Base-by-base conservation (phyloP, 1,140 invertebrate genomes). In the Chelonus insularis region DNA sequence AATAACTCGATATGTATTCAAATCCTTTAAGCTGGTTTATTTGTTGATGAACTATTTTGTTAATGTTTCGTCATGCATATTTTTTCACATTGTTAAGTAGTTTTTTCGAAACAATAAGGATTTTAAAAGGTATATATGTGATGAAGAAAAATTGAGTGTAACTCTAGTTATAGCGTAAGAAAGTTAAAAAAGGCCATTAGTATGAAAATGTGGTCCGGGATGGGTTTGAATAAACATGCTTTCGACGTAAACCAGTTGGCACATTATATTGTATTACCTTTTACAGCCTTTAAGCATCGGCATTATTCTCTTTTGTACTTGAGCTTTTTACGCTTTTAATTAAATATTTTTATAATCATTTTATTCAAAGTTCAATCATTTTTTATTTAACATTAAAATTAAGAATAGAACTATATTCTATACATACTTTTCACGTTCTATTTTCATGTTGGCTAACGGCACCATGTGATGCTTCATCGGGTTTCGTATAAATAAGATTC, bases 111-210 rank as follows among this genome's bases (percentile, higher is more conserved):
- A 37, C 5, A 37, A 37, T 37, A n/a, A 37, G 11, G 14, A 12
- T 9, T 37, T 37, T 37, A n/a, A n/a, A 37, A 34, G 32, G 32
- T 11, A 37, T 12, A 12, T 37, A 4, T n/a, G 14, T 37, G 36
- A 8, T 4, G 11, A 8, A 37, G 36, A 11, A 37, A 37, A 37
- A 37, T 12, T 37, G 36, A 37, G 9, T 9, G 36, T 37, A 37
- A 37, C 11, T n/a, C 36, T 34, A 37, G 5, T n/a, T n/a, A n/a
- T 9, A 6, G 37, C 37, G 5, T 48, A 21, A 34, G 37, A 52
- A 50, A 69, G 67, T 70, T 72, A 68, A 72, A 74, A 67, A 72
- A 74, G 71, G 72, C 71, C 69, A 74, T 74, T 74, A 74, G 71
- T 72, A 74, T 74, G 72, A 74, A 74, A 74, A 72, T 74, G 68